Evolutionary conservation across 2,888 invertebrate genomes (phyloP).

Genomic region (Bellardia bayeri): DNA sequence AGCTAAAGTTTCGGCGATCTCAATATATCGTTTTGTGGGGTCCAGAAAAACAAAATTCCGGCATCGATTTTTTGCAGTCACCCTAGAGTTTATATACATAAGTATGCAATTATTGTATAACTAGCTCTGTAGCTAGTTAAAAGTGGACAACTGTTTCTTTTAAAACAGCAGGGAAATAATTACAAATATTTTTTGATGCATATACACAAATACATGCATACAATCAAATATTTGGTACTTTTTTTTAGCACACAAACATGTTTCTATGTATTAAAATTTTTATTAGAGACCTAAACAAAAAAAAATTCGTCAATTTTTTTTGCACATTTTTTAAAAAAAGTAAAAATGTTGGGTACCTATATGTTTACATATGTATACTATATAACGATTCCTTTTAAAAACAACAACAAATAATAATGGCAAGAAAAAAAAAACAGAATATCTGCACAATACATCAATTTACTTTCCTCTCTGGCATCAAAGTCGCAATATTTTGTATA

Average conservation of each 20-base stretch:
- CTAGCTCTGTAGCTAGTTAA: no score
- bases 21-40: no score
- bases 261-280: background rate
- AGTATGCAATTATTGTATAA: no score
- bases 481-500: conserved; percentile 6
- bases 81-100: no score
- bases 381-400: conserved; percentile 41
- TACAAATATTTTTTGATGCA: background rate
- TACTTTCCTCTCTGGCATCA: conserved; percentile 39
- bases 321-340: conserved; percentile 14
- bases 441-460: conserved; percentile 54
- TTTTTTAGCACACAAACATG: background rate
- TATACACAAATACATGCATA: background rate
- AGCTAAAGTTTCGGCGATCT: no score
- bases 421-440: conserved; percentile 25
- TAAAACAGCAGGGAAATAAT: background rate
- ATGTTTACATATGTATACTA: background rate
- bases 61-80: no score
- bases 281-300: conserved; percentile 48
- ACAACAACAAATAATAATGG: conserved; percentile 32
- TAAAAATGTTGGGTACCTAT: background rate
- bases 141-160: background rate
- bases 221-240: background rate
- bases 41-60: no score
- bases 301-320: conserved; percentile 22